Base-by-base conservation (phyloP, 1,140 invertebrate genomes). In the Theocolax elegans region DNA sequence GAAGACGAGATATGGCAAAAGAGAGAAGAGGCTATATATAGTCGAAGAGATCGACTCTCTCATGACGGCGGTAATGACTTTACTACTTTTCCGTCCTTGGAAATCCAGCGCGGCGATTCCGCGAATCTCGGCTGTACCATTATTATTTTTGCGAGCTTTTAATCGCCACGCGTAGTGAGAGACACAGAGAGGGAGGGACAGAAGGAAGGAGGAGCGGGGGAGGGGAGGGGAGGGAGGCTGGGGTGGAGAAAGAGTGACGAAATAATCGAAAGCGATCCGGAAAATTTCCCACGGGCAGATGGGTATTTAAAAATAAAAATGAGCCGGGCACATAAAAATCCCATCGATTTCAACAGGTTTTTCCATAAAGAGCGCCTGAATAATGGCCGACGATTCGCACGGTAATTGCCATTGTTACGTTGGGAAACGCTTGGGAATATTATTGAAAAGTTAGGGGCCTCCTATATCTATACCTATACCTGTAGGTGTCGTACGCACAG, bases 131-230 rank as follows among this genome's bases (percentile, higher is more conserved):
- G 21, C 53, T 56, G 21, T 56, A 35, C 54, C 54, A 58, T 58
- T 40, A 58, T 58, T 58, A 58, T 58, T 58, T 40, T 58, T 58
- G 58, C 58, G 58, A 60, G 38, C 38, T 44, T 60, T 46, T 60
- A 40, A 42, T 42, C 35, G 35, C 25, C 6, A 19, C 29, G 6
- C 27, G 6, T 49, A 12, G n/a, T n/a, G n/a, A n/a, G n/a, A n/a
- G n/a, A n/a, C n/a, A n/a, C n/a, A n/a, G n/a, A n/a, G n/a, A n/a
- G n/a, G n/a, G n/a, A n/a, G n/a, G n/a, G n/a, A n/a, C n/a, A n/a
- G n/a, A n/a, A n/a, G n/a, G n/a, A n/a, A n/a, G n/a, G n/a, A n/a
- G n/a, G n/a, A n/a, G n/a, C n/a, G n/a, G n/a, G n/a, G n/a, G n/a
- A n/a, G n/a, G n/a, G n/a, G n/a, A n/a, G n/a, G n/a, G n/a, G n/a